Conservation (phyloP, 2,113 vertebrate genomes). For the Pogona vitticeps region DNA sequence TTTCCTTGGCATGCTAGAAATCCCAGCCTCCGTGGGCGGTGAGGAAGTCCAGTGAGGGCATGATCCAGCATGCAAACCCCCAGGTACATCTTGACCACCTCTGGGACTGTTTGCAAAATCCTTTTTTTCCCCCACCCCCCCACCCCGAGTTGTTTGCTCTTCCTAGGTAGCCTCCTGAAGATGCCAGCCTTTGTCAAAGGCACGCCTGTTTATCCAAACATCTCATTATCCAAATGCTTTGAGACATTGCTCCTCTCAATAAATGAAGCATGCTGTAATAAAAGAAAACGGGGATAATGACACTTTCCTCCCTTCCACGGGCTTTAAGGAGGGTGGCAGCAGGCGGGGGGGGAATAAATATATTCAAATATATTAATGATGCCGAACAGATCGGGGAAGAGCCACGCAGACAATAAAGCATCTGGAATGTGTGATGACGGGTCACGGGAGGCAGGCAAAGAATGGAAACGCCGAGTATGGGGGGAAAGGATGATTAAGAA, state of each 20-base stretch:
- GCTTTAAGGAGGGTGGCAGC: slow-evolving; percentile 9
- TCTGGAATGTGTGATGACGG: background rate
- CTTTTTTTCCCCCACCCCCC: too few species aligned
- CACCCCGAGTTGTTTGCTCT: background rate
- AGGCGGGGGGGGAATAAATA: background rate
- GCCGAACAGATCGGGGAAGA: slow-evolving; percentile 18
- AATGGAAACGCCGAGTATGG: background rate
- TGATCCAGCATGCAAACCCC: background rate
- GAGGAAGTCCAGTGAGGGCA: background rate
- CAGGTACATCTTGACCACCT: background rate
- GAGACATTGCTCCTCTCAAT: slow-evolving; percentile 12
- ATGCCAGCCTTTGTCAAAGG: background rate
- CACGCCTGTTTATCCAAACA: slow-evolving; percentile 22
- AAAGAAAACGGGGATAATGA: slow-evolving; percentile 19
- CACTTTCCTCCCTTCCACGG: background rate
- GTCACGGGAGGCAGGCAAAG: slow-evolving; percentile 1
- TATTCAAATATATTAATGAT: slow-evolving; percentile 40
- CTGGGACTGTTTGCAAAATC: background rate
- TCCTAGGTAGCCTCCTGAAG: background rate
- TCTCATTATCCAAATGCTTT: slow-evolving; percentile 33
- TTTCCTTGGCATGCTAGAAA: background rate
- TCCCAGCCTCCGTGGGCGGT: too few species aligned
- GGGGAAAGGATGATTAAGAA: background rate
- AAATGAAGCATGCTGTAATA: slow-evolving; percentile 34
- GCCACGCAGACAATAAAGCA: slow-evolving; percentile 15